phyloP scores from a whole-genome alignment of 2,113 vertebrate species.

The Aix galericulata region DNA sequence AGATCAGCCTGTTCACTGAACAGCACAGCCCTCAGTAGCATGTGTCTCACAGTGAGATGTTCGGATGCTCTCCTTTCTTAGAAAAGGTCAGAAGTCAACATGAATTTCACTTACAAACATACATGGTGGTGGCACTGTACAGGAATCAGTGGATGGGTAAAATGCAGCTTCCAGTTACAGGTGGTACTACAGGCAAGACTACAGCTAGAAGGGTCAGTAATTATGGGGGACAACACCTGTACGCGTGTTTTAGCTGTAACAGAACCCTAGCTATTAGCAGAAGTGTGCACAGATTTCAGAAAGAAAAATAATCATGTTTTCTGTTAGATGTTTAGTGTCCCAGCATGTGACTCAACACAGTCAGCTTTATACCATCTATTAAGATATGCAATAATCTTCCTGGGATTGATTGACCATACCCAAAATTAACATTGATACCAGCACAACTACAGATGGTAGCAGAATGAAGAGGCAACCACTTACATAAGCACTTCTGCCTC shows the following conservation, averaged over 20 bases:
- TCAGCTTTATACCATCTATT: slow-evolving; percentile 4
- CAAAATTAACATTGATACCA: neutral
- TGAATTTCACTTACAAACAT: neutral
- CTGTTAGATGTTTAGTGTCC: neutral
- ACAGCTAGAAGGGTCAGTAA: neutral
- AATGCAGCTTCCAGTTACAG: neutral
- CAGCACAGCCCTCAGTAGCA: neutral
- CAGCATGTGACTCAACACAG: neutral
- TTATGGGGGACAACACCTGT: neutral
- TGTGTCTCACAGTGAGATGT: neutral
- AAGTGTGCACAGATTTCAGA: neutral
- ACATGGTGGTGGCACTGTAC: neutral
- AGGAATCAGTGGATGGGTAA: neutral
- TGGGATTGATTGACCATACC: neutral
- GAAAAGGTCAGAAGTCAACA: neutral
- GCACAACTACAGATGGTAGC: neutral
- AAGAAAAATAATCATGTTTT: neutral
- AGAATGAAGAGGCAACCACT: neutral
- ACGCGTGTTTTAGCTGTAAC: neutral
- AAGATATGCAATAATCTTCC: neutral
- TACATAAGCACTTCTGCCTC: neutral
- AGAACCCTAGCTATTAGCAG: neutral
- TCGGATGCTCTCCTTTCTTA: neutral
- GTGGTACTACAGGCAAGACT: neutral
- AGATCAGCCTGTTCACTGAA: neutral